Evolutionary conservation across 2,888 invertebrate species (phyloP).

Genomic region (Chloroclystis v-ata): DNA sequence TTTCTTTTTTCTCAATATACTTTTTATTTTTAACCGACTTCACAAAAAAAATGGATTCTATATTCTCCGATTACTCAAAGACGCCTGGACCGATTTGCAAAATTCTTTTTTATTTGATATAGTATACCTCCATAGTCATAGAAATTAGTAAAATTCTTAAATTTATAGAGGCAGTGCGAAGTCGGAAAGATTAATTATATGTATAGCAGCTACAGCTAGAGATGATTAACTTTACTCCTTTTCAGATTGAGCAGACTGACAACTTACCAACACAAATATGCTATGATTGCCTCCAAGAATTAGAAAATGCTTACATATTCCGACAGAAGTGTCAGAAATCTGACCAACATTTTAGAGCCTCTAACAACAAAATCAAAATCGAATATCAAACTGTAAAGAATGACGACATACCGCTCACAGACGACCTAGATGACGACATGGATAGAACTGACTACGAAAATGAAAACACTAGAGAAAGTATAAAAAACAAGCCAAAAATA

Average conservation of each 20-base stretch:
- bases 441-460: slow-evolving; percentile 22
- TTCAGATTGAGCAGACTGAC: slow-evolving; percentile 62
- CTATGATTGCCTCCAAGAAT: slow-evolving; percentile 53
- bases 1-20: too few relatives aligned
- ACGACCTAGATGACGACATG: slow-evolving; percentile 24
- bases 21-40: too few relatives aligned
- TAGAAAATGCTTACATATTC: slow-evolving; percentile 69
- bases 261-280: slow-evolving; percentile 63
- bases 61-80: too few relatives aligned
- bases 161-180: too few relatives aligned
- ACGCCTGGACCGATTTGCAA: too few relatives aligned
- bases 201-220: too few relatives aligned
- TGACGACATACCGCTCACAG: neutral
- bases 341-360: slow-evolving; percentile 50
- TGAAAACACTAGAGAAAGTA: neutral
- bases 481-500: slow-evolving; percentile 3
- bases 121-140: too few relatives aligned
- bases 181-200: too few relatives aligned
- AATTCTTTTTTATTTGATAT: too few relatives aligned
- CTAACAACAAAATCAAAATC: slow-evolving; percentile 43
- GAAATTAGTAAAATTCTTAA: too few relatives aligned
- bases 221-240: slow-evolving; percentile 20
- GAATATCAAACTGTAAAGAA: slow-evolving; percentile 33
- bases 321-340: slow-evolving; percentile 64
- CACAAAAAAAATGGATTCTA: too few relatives aligned